A percentile compares a stretch with the other conserved stretches of the same genome.
These are phyloP conservation scores for Ophthalmolycus amberensis DNA, from an alignment of 2,113 vertebrate species.

Conservation along the genomic window DNA sequence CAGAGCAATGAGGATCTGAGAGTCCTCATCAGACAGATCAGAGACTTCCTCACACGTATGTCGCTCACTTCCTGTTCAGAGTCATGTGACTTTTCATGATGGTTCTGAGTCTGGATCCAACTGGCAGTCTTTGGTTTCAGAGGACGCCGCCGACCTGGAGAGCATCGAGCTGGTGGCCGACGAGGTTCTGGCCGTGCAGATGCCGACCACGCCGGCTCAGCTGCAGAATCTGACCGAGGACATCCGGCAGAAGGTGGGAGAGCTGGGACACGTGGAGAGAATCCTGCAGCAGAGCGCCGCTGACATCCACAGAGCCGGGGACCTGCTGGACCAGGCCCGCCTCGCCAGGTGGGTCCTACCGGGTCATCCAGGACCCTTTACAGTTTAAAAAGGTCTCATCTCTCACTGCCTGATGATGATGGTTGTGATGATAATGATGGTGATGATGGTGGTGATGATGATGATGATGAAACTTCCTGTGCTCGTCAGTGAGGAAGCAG, in stretches of 20 bases:
- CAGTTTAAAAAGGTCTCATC: not conserved
- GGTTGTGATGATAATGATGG: not conserved
- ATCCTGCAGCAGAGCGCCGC: slow-evolving; percentile 92
- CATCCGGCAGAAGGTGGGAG: slow-evolving; percentile 91
- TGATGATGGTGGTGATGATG: not conserved
- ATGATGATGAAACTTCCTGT: slow-evolving; percentile 11
- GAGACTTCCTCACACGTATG: slow-evolving; percentile 94
- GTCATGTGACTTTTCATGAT: no score
- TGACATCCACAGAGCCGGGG: slow-evolving; percentile 91
- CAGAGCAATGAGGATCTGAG: slow-evolving; percentile 93
- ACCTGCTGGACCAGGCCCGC: slow-evolving; percentile 90
- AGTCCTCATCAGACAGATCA: slow-evolving; percentile 92
- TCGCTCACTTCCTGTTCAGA: not conserved
- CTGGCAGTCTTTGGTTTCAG: slow-evolving; percentile 69
- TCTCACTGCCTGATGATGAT: not conserved
- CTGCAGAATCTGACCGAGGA: slow-evolving; percentile 92
- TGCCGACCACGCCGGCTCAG: slow-evolving; percentile 94
- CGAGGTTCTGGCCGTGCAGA: slow-evolving; percentile 95
- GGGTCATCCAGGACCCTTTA: not conserved
- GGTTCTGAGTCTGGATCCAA: no score
- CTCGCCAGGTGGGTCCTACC: slow-evolving; percentile 84
- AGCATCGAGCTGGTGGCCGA: slow-evolving; percentile 95
- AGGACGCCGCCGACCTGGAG: slow-evolving; percentile 93
- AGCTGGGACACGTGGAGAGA: slow-evolving; percentile 91
- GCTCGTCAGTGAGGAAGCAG: slow-evolving; percentile 87